Evolutionary conservation across 2,888 invertebrate genomes (phyloP).

Genomic region (Esperia sulphurella): DNA sequence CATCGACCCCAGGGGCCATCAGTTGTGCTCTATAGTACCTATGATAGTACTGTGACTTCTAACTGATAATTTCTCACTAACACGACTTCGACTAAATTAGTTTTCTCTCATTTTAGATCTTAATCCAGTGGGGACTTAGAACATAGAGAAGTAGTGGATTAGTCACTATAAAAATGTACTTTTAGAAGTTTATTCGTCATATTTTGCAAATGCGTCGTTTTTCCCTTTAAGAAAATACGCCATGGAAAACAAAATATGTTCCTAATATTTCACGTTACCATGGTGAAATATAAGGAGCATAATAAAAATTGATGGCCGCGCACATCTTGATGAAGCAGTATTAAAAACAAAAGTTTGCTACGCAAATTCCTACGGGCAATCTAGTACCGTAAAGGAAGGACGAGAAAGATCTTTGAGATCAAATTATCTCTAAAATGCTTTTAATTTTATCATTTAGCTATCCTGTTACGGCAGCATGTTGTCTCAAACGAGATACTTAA

Average conservation of each 20-base stretch:
- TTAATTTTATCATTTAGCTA: constrained; percentile 5
- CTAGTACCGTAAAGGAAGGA: not conserved
- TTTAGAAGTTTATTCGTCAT: too few species aligned
- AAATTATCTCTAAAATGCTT: constrained; percentile 1
- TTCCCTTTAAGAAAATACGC: too few species aligned
- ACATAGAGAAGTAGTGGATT: too few species aligned
- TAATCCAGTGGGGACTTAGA: too few species aligned
- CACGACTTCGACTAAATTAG: too few species aligned
- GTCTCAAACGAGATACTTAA: not conserved
- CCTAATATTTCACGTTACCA: constrained; percentile 1
- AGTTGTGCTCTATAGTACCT: too few species aligned
- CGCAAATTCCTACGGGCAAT: not conserved
- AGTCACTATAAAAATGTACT: too few species aligned
- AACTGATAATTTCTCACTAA: too few species aligned
- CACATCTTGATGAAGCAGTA: not conserved
- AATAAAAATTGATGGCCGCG: constrained; percentile 4
- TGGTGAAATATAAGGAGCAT: constrained; percentile 5
- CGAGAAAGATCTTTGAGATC: not conserved
- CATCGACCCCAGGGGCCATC: too few species aligned
- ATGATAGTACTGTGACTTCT: too few species aligned
- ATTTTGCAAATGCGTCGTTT: too few species aligned
- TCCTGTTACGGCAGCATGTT: not conserved
- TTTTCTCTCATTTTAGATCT: too few species aligned
- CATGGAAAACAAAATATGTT: not conserved
- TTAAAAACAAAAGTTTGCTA: not conserved